phyloP scores from a whole-genome alignment of 2,113 vertebrate species.

The Corythornis cristatus region DNA sequence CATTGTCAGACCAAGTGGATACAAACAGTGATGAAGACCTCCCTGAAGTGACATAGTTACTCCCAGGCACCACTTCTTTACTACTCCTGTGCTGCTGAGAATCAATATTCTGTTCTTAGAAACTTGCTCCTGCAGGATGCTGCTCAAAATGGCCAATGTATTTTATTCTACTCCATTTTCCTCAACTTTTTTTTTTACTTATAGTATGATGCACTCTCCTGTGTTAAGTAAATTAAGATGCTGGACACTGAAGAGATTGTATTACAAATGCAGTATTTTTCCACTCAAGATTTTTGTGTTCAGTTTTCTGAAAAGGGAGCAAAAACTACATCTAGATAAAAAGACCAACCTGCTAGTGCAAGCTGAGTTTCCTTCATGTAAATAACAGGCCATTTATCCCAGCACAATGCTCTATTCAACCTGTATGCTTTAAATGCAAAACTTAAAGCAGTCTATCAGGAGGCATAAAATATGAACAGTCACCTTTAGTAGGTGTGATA shows the following conservation, averaged over 20 bases:
- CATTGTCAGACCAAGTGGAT: neutral
- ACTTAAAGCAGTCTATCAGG: neutral
- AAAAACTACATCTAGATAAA: neutral
- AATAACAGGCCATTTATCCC: neutral
- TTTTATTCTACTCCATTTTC: neutral
- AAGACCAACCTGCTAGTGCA: neutral
- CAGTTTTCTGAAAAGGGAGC: neutral
- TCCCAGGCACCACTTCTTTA: neutral
- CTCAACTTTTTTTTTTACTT: neutral
- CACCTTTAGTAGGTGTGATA: constrained; percentile 47
- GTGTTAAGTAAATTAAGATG: neutral
- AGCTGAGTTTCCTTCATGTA: neutral
- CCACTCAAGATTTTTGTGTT: neutral
- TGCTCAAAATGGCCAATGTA: neutral
- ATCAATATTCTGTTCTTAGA: neutral
- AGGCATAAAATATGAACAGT: neutral
- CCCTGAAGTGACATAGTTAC: neutral
- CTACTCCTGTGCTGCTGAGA: neutral
- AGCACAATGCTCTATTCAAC: neutral
- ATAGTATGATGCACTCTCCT: neutral
- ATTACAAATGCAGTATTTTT: neutral
- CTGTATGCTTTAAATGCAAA: neutral
- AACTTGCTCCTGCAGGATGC: neutral
- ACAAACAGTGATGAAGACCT: neutral
- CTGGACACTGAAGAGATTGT: fast-evolving